These are phyloP conservation scores for Lepidochitona cinerea DNA, from an alignment of 2,888 invertebrate species.

Conservation along the genomic window DNA sequence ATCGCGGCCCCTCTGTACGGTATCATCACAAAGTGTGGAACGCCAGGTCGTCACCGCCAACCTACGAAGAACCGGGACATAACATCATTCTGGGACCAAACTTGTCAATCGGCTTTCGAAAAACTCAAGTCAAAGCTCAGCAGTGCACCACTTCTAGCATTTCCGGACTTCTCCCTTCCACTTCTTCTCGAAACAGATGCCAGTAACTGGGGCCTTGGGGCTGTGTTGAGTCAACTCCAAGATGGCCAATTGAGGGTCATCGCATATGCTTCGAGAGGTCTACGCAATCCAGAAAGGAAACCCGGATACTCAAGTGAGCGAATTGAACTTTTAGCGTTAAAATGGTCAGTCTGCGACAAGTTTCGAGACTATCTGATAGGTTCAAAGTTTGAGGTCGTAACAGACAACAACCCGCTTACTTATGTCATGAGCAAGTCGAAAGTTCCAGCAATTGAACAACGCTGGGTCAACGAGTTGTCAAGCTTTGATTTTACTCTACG, in stretches of 20 bases:
- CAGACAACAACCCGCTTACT: slow-evolving; percentile 21
- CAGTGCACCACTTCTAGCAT: slow-evolving; percentile 24
- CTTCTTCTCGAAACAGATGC: slow-evolving; percentile 23
- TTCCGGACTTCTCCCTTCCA: slow-evolving; percentile 19
- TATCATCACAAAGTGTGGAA: not conserved
- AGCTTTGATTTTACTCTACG: slow-evolving; percentile 16
- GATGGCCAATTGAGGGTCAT: slow-evolving; percentile 22
- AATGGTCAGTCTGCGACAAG: slow-evolving; percentile 33
- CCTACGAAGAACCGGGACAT: not conserved
- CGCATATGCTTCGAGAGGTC: slow-evolving; percentile 25
- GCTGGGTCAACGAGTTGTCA: slow-evolving; percentile 24
- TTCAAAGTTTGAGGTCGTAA: slow-evolving; percentile 16
- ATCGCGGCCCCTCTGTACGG: not conserved
- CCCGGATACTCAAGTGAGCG: slow-evolving; percentile 25
- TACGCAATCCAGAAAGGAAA: slow-evolving; percentile 19
- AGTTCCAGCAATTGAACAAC: slow-evolving; percentile 25
- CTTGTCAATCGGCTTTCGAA: slow-evolving; percentile 25
- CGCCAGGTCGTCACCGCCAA: not conserved
- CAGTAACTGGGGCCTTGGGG: slow-evolving; percentile 17
- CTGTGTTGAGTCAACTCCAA: slow-evolving; percentile 20
- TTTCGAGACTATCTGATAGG: slow-evolving; percentile 24
- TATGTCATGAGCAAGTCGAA: slow-evolving; percentile 16
- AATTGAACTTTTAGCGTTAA: slow-evolving; percentile 30
- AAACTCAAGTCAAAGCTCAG: slow-evolving; percentile 22
- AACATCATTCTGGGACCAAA: slow-evolving; percentile 12